These are phyloP conservation scores for Poeciliopsis turrubarensis DNA, from an alignment of 2,113 vertebrate species.

Conservation along the genomic window DNA sequence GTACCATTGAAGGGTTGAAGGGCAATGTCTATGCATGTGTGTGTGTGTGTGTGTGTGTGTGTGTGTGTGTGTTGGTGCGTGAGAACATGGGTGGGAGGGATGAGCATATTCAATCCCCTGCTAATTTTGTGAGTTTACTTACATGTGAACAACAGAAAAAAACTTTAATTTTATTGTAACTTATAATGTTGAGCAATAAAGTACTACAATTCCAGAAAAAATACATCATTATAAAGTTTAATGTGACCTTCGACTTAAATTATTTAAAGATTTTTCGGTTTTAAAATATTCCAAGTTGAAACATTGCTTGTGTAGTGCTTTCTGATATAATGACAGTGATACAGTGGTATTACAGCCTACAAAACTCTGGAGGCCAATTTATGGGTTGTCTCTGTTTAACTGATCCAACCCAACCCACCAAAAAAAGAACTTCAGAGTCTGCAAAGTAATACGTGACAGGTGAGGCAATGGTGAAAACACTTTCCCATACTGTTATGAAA, in stretches of 20 bases:
- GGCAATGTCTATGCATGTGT: background rate
- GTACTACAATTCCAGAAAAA: no score
- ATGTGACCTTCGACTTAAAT: background rate
- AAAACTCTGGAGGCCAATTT: background rate
- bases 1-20: constrained; percentile 20
- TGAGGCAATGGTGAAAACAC: background rate
- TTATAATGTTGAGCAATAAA: no score
- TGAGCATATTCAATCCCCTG: no score
- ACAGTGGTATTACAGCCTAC: no score
- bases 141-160: no score
- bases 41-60: constrained; percentile 3
- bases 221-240: background rate
- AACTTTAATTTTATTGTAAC: no score
- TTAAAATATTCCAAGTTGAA: background rate
- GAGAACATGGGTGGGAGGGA: no score
- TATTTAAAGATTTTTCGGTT: background rate
- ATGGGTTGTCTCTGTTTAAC: background rate
- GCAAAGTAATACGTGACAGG: background rate
- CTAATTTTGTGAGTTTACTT: no score
- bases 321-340: no score
- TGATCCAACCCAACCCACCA: background rate
- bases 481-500: no score
- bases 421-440: no score
- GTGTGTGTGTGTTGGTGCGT: background rate
- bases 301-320: no score